phyloP scores from a whole-genome alignment of 1,140 invertebrate species.

The Penaeus chinensis region DNA sequence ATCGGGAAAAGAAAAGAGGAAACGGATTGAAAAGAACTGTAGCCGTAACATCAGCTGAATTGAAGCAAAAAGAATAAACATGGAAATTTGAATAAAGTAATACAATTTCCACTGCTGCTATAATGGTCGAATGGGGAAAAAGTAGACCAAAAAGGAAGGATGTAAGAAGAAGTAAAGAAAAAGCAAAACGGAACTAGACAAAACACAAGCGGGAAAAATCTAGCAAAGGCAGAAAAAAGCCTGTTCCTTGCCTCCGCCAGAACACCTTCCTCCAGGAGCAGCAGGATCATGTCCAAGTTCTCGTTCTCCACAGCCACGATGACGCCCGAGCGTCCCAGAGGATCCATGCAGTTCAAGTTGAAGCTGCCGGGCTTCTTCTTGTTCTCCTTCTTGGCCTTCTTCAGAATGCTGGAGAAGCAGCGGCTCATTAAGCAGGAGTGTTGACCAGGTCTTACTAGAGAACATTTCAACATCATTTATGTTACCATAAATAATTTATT shows the following conservation, averaged over 20 bases:
- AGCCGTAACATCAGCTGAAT: too few relatives aligned
- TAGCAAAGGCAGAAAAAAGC: neutral
- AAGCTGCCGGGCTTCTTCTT: constrained; percentile 81
- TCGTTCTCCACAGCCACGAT: constrained; percentile 99
- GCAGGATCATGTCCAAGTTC: constrained; percentile 98
- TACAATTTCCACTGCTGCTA: too few relatives aligned
- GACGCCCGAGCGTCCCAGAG: constrained; percentile 88
- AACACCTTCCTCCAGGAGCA: constrained; percentile 79
- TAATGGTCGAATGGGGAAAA: too few relatives aligned
- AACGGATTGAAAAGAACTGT: too few relatives aligned
- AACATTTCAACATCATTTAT: neutral
- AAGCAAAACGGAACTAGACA: neutral
- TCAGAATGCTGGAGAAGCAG: constrained; percentile 19
- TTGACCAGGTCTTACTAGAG: constrained; percentile 71
- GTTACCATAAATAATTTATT: neutral
- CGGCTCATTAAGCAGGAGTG: neutral
- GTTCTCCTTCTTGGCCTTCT: constrained; percentile 38
- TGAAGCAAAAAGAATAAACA: too few relatives aligned
- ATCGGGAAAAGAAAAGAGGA: too few relatives aligned
- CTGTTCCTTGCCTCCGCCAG: constrained; percentile 7
- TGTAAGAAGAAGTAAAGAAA: neutral
- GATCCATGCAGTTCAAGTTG: constrained; percentile 98
- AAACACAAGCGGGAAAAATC: too few relatives aligned
- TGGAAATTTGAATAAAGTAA: too few relatives aligned
- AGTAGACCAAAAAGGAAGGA: too few relatives aligned